Evolutionary conservation across 2,888 invertebrate species (phyloP).

Genomic region (Himalopsyche tibetana): DNA sequence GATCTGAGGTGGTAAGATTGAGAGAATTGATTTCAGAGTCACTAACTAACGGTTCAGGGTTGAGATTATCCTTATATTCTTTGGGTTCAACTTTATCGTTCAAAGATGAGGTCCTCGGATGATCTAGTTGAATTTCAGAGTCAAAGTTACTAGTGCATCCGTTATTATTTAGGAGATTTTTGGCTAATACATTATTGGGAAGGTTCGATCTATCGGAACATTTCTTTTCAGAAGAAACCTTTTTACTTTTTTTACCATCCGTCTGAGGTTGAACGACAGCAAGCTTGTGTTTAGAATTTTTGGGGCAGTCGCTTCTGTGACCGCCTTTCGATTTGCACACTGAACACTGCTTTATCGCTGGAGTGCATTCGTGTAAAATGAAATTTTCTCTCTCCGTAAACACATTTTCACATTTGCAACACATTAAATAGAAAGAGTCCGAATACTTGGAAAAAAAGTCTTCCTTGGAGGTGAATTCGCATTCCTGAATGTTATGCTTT

Average conservation of each 20-base stretch:
- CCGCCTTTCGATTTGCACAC: slow-evolving; percentile 70
- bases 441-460: slow-evolving; percentile 82
- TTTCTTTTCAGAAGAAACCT: slow-evolving; percentile 32
- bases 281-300: slow-evolving; percentile 60
- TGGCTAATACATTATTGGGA: not conserved
- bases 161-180: not conserved
- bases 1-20: not conserved
- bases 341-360: slow-evolving; percentile 69
- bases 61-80: not conserved
- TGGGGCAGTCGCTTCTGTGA: slow-evolving; percentile 70
- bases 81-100: not conserved
- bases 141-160: not conserved
- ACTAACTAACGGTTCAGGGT: not conserved
- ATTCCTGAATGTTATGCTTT: slow-evolving; percentile 87
- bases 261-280: slow-evolving; percentile 66
- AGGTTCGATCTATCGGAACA: not conserved
- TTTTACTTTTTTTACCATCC: slow-evolving; percentile 64
- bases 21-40: not conserved
- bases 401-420: slow-evolving; percentile 87
- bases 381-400: slow-evolving; percentile 87
- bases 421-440: slow-evolving; percentile 85
- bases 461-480: slow-evolving; percentile 81
- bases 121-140: not conserved
- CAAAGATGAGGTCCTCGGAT: not conserved
- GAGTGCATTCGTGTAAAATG: slow-evolving; percentile 82